Percentiles rank a stretch among this genome's conserved stretches.
These are phyloP conservation scores for Periplaneta americana DNA, from an alignment of 1,140 invertebrate genomes.

Conservation along the genomic window DNA sequence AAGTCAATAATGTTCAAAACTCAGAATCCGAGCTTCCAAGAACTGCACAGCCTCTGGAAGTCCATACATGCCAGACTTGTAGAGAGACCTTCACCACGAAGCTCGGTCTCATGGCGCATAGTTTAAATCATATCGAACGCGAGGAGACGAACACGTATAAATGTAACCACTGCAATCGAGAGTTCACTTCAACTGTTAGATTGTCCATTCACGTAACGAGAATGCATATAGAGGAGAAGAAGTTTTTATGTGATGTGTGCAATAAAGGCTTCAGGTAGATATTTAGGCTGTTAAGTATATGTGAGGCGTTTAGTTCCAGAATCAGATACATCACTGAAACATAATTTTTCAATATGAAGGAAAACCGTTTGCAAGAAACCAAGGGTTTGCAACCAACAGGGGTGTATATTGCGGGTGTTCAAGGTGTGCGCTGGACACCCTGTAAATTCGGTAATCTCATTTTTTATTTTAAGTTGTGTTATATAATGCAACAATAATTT, in stretches of 20 bases:
- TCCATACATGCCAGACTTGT: background rate
- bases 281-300: too few relatives aligned
- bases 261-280: slow-evolving; percentile 8
- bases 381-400: too few relatives aligned
- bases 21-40: background rate
- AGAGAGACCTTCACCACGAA: slow-evolving; percentile 4
- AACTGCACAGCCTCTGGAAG: background rate
- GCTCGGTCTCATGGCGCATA: slow-evolving; percentile 10
- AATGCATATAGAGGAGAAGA: slow-evolving; percentile 8
- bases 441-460: too few relatives aligned
- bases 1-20: background rate
- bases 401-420: too few relatives aligned
- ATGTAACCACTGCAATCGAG: slow-evolving; percentile 2
- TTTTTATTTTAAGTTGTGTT: too few relatives aligned
- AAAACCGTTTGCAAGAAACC: too few relatives aligned
- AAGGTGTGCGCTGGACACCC: too few relatives aligned
- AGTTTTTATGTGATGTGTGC: slow-evolving; percentile 5
- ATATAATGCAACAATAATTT: too few relatives aligned
- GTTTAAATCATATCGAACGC: background rate
- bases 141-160: background rate
- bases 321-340: too few relatives aligned
- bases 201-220: slow-evolving; percentile 8
- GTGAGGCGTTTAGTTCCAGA: too few relatives aligned
- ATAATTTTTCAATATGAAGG: too few relatives aligned
- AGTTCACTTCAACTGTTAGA: slow-evolving; percentile 1